Conservation (phyloP, 2,113 vertebrate species). For the Hippocampus mohnikei region DNA sequence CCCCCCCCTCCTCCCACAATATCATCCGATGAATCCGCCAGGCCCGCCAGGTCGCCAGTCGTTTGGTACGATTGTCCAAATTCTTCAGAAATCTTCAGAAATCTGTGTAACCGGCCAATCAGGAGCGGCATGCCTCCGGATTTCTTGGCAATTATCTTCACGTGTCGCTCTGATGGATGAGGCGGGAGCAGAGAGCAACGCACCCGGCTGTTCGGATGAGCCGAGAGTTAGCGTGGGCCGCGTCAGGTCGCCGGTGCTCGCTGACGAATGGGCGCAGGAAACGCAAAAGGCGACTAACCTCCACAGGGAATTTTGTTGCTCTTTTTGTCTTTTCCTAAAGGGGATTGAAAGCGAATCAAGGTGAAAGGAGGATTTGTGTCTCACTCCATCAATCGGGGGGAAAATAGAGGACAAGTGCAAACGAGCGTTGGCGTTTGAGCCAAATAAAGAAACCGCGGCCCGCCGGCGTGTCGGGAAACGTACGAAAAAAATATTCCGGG, state of each 20-base stretch:
- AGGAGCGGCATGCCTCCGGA: neutral
- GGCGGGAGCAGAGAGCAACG: constrained; percentile 37
- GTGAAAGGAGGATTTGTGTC: constrained; percentile 17
- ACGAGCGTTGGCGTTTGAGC: neutral
- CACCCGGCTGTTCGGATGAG: constrained; percentile 40
- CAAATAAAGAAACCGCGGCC: neutral
- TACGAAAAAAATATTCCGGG: neutral
- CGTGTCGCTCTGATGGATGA: constrained; percentile 56
- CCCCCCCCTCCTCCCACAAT: too few species aligned
- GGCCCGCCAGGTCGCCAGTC: too few species aligned
- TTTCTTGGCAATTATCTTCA: constrained; percentile 17
- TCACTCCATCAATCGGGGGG: neutral
- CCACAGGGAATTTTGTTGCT: neutral
- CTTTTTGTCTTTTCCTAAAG: neutral
- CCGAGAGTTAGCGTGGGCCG: constrained; percentile 24
- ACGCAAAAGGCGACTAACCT: constrained; percentile 14
- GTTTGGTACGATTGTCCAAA: neutral
- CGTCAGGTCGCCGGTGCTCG: constrained; percentile 24
- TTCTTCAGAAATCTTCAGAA: too few species aligned
- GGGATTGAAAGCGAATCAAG: constrained; percentile 24
- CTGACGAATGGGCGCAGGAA: constrained; percentile 46
- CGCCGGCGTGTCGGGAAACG: neutral
- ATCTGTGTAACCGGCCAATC: neutral
- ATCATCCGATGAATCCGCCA: too few species aligned
- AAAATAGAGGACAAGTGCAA: neutral